phyloP scores from a whole-genome alignment of 53 echinoderm and acorn worm species.

The Arbacia lixula region DNA sequence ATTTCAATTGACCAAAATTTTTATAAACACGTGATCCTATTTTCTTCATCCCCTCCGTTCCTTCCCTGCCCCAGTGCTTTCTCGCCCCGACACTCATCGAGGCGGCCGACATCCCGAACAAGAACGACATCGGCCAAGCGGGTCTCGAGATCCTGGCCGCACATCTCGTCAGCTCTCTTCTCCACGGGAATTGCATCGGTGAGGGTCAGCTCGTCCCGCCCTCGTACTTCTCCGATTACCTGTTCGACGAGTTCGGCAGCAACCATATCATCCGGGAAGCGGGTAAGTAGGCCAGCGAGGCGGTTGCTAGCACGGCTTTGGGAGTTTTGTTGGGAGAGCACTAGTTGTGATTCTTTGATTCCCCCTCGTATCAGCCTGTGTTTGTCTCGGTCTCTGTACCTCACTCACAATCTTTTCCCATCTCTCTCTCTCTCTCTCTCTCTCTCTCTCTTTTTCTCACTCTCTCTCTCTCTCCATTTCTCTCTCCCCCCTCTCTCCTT shows the following conservation, averaged over 20 bases:
- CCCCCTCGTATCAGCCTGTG: too few relatives aligned
- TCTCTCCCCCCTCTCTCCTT: background rate
- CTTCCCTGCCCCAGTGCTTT: conserved; percentile 55
- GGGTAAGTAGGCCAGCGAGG: too few relatives aligned
- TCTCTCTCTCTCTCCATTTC: background rate
- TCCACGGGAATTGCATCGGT: conserved; percentile 64
- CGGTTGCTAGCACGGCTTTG: too few relatives aligned
- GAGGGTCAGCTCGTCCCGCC: conserved; percentile 54
- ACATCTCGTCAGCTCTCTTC: conserved; percentile 42
- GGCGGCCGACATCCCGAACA: conserved; percentile 47
- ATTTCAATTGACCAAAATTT: too few relatives aligned
- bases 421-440: background rate
- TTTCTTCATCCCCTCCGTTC: too few relatives aligned
- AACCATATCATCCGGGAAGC: conserved; percentile 57
- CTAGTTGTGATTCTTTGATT: too few relatives aligned
- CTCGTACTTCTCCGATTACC: conserved; percentile 56
- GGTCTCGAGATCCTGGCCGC: conserved; percentile 39
- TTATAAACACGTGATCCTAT: background rate
- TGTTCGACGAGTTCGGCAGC: conserved; percentile 62
- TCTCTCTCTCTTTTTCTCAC: background rate
- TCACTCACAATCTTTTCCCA: background rate
- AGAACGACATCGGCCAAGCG: conserved; percentile 4
- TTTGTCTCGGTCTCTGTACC: too few relatives aligned
- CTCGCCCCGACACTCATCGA: conserved; percentile 50
- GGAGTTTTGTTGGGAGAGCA: too few relatives aligned